Evolutionary conservation across 2,888 invertebrate species (phyloP), one percentile per base, ranked within the genome.

Genomic region (Gymnosoma rotundatum): DNA sequence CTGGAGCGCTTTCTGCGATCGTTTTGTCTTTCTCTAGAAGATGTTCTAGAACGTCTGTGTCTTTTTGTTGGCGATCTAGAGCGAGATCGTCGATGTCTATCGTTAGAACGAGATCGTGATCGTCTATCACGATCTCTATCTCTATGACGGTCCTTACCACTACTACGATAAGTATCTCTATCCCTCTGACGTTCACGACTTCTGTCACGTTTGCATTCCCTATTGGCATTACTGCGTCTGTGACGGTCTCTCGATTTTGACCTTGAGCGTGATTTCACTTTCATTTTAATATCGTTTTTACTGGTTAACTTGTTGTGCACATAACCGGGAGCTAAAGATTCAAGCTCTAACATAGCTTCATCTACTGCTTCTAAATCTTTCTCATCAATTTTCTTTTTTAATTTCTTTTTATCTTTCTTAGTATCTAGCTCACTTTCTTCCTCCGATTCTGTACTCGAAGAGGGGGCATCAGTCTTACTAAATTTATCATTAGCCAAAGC

Each of bases 301-400:
- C 83, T 88, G 89, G 88, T 91, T 84, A 86, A 16, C 20, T 87
- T 86, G 21, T 86, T 88, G 5, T 88, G 88, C 8, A 88, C 87
- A 45, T 93, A 92, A 8, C 95, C 95, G 3, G 97, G 97, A 2
- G 97, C 97, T 36, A 97, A 92, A 5, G 97, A 96, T 92, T 97
- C 97, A 69, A 98, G 93, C 86, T 96, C 96, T 20, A 97, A 95
- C 97, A 97, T 97, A 3, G 96, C 95, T 89, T 96, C 95, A 87
- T 95, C 95, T n/a, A 96, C 95, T 21, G 89, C 90, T 80, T 88
- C 90, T 63, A 89, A 69, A n/a, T 88, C 89, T 21, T 54, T 64
- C 8, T 25, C 64, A 38, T 78, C 58, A 32, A 83, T 32, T 6
- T 52, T 50, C 56, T 80, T 42, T 86, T 86, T 50, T 12, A 75